phyloP scores from a whole-genome alignment of 2,888 invertebrate species.

The Noctua janthina region DNA sequence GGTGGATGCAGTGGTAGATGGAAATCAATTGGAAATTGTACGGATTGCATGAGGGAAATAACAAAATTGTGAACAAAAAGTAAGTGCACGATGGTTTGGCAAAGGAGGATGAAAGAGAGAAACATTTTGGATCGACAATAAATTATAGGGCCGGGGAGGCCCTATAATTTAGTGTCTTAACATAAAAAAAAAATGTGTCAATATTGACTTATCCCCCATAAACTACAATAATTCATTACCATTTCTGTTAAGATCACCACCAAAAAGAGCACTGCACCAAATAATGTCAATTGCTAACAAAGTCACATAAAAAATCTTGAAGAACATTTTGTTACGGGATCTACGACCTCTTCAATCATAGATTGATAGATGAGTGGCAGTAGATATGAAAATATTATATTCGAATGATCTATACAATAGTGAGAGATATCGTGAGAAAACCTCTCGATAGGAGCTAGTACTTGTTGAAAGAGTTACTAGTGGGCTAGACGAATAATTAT shows the following conservation, averaged over 20 bases:
- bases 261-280: background rate
- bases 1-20: background rate
- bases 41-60: background rate
- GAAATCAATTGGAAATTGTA: background rate
- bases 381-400: conserved; percentile 11
- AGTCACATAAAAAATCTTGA: conserved; percentile 16
- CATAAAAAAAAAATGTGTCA: background rate
- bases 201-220: background rate
- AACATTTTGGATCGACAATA: background rate
- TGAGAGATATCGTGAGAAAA: conserved; percentile 16
- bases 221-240: conserved; percentile 22
- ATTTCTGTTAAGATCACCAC: background rate
- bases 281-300: conserved; percentile 7
- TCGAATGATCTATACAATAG: conserved; percentile 14
- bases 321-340: conserved; percentile 31
- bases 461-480: background rate
- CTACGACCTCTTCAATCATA: background rate
- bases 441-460: background rate
- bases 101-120: background rate
- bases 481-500: background rate
- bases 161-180: no score
- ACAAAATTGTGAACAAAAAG: background rate
- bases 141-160: background rate
- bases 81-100: background rate
- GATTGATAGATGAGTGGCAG: conserved; percentile 1